Conservation (phyloP, 2,888 invertebrate species). For the Tyria jacobaeae region DNA sequence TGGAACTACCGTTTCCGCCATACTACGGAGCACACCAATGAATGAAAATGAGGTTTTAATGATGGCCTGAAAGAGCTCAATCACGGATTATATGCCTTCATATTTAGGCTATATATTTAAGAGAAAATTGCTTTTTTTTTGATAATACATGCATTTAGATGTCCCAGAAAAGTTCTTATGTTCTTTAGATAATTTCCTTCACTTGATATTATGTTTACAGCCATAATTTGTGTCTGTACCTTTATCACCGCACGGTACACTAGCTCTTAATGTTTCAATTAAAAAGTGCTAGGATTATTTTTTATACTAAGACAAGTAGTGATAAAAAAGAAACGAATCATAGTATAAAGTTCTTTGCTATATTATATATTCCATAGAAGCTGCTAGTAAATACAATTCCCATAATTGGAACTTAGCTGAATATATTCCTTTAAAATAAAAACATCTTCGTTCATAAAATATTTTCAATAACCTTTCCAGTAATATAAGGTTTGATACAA, state of each 20-base stretch:
- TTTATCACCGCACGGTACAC: neutral
- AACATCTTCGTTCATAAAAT: neutral
- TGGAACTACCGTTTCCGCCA: conserved; percentile 19
- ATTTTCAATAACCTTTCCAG: neutral
- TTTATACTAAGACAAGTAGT: neutral
- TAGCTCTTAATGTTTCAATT: neutral
- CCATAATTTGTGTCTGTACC: neutral
- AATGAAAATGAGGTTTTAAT: conserved; percentile 65
- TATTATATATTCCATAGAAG: too few relatives aligned
- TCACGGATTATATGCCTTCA: conserved; percentile 47
- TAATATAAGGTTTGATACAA: neutral
- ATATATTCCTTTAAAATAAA: neutral
- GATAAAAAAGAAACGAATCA: neutral
- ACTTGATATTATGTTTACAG: neutral
- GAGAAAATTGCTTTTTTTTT: conserved; percentile 50
- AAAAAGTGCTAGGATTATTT: neutral
- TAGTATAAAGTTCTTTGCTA: too few relatives aligned
- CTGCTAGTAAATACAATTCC: neutral
- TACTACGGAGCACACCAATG: conserved; percentile 43
- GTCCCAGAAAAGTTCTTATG: conserved; percentile 27
- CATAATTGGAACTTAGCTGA: neutral
- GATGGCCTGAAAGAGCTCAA: conserved; percentile 52
- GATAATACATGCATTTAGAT: conserved; percentile 19
- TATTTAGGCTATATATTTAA: conserved; percentile 54
- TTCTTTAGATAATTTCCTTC: conserved; percentile 24